Evolutionary conservation across 1,140 invertebrate species (phyloP).

Genomic region (Tachypleus tridentatus): DNA sequence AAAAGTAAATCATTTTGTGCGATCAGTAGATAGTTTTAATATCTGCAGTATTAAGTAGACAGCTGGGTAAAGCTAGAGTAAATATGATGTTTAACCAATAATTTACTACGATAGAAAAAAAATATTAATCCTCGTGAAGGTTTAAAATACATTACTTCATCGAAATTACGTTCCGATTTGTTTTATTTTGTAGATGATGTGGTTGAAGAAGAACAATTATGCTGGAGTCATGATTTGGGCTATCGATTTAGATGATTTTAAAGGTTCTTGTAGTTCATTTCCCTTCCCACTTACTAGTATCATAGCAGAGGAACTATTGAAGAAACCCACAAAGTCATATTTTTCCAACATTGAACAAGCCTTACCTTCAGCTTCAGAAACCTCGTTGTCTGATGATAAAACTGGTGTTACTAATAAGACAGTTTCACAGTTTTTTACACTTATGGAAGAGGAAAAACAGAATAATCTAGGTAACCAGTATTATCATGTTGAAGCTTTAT

Average conservation of each 20-base stretch:
- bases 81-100: constrained; percentile 47
- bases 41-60: not conserved
- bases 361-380: too few relatives aligned
- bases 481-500: too few relatives aligned
- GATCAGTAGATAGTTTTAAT: too few relatives aligned
- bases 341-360: too few relatives aligned
- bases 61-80: not conserved
- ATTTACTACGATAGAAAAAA: constrained; percentile 31
- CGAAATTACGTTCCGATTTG: not conserved
- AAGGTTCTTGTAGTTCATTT: constrained; percentile 34
- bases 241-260: constrained; percentile 46
- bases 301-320: constrained; percentile 7
- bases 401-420: too few relatives aligned
- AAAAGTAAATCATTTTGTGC: too few relatives aligned
- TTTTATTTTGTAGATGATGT: constrained; percentile 39
- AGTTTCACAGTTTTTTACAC: too few relatives aligned
- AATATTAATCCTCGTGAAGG: too few relatives aligned
- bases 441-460: too few relatives aligned
- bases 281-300: constrained; percentile 20
- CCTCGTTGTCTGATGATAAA: too few relatives aligned
- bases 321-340: constrained; percentile 1
- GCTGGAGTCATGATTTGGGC: constrained; percentile 49
- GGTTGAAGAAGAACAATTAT: constrained; percentile 73
- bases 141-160: not conserved
- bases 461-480: too few relatives aligned